Conservation (phyloP, 2,888 invertebrate genomes). For the Timandra comae region DNA sequence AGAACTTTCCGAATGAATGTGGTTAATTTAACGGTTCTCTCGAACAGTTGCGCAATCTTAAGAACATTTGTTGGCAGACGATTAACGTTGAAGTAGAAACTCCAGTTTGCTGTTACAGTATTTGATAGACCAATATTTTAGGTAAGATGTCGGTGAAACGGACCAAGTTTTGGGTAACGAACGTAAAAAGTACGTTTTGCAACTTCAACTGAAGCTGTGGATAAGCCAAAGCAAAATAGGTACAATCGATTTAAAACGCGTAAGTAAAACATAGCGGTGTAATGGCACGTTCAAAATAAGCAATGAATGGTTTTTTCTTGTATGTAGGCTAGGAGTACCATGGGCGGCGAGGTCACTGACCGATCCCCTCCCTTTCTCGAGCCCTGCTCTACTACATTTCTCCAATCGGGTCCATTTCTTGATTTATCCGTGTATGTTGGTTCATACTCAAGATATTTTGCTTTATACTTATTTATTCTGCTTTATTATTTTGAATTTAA, state of each 20-base stretch:
- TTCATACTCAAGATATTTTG: conserved; percentile 16
- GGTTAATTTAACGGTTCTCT: conserved; percentile 56
- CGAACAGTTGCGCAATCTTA: conserved; percentile 46
- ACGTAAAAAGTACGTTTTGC: background rate
- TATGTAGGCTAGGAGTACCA: conserved; percentile 72
- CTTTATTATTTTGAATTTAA: conserved; percentile 1
- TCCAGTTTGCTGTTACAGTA: conserved; percentile 19
- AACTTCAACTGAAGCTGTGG: no score
- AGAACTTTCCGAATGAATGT: conserved; percentile 58
- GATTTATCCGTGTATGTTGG: conserved; percentile 32
- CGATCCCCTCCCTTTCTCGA: conserved; percentile 42
- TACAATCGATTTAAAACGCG: no score
- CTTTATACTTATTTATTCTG: conserved; percentile 31
- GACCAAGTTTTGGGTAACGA: background rate
- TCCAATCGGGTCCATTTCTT: conserved; percentile 45
- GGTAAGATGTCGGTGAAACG: background rate
- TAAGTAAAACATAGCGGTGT: no score
- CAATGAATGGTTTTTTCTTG: no score
- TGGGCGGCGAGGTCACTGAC: conserved; percentile 58
- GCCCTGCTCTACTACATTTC: conserved; percentile 60
- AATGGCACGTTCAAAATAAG: no score
- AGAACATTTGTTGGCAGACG: conserved; percentile 36
- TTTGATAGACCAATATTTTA: conserved; percentile 7
- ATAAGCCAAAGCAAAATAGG: no score
- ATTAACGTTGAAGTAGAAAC: conserved; percentile 27